Conservation (phyloP, 2,113 vertebrate genomes). For the Brevimyrus niger region DNA sequence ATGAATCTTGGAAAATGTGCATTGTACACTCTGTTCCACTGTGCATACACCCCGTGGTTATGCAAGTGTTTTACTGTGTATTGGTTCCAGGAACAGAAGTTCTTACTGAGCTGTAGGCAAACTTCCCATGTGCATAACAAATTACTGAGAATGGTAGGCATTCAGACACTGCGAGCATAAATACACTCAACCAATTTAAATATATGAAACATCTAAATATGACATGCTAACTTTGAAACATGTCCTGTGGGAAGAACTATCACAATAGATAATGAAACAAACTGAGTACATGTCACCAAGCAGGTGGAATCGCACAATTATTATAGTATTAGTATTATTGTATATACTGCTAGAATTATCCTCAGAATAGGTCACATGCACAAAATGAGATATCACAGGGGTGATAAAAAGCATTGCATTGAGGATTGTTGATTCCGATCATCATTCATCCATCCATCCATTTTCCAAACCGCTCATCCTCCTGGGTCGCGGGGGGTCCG, state of each 20-base stretch:
- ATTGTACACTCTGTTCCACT: not conserved
- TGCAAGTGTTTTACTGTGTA: not conserved
- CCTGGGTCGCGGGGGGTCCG: too few species aligned
- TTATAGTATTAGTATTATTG: not conserved
- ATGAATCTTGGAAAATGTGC: not conserved
- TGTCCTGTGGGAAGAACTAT: not conserved
- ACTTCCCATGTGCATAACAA: not conserved
- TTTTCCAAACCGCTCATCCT: too few species aligned
- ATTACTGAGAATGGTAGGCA: not conserved
- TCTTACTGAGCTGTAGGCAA: not conserved
- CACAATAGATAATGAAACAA: not conserved
- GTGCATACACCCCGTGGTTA: not conserved
- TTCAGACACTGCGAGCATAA: not conserved
- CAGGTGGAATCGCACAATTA: not conserved
- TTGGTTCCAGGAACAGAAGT: not conserved
- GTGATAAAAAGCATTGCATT: not conserved
- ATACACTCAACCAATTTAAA: not conserved
- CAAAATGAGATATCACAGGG: not conserved
- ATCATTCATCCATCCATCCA: too few species aligned
- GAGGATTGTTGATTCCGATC: not conserved
- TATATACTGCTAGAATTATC: not conserved
- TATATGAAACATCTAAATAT: not conserved
- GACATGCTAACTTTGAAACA: not conserved
- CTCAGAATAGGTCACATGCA: not conserved
- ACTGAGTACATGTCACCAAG: not conserved